Conservation (phyloP, 2,888 invertebrate genomes). For the Spodoptera exigua region DNA sequence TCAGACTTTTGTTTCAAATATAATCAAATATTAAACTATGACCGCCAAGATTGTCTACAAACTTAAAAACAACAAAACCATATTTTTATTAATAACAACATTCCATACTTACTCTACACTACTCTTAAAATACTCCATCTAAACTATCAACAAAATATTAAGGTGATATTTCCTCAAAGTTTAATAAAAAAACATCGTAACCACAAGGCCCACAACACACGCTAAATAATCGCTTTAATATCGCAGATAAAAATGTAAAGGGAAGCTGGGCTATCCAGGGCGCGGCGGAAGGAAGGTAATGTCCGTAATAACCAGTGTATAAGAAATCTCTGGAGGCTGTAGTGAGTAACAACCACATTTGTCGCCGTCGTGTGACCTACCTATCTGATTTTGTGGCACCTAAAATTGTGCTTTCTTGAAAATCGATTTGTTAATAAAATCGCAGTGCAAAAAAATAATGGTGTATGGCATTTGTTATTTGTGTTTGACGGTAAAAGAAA, state of each 20-base stretch:
- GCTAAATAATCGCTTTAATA: slow-evolving; percentile 56
- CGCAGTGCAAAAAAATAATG: too few species aligned
- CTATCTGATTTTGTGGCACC: slow-evolving; percentile 76
- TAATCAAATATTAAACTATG: too few species aligned
- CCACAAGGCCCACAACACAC: slow-evolving; percentile 8
- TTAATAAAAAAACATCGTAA: slow-evolving; percentile 15
- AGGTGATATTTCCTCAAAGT: background rate
- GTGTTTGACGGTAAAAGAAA: too few species aligned
- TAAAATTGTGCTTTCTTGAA: slow-evolving; percentile 41
- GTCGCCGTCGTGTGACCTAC: slow-evolving; percentile 82
- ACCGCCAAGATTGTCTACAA: too few species aligned
- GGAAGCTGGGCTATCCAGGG: slow-evolving; percentile 53
- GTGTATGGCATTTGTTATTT: too few species aligned
- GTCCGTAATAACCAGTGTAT: slow-evolving; percentile 76
- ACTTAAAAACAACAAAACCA: too few species aligned
- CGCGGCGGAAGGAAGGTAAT: slow-evolving; percentile 53
- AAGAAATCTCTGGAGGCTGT: slow-evolving; percentile 79
- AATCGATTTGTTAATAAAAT: background rate
- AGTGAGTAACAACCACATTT: slow-evolving; percentile 84
- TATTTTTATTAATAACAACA: too few species aligned
- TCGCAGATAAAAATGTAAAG: slow-evolving; percentile 48
- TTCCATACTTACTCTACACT: too few species aligned
- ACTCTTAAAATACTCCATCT: too few species aligned
- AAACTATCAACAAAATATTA: slow-evolving; percentile 1
- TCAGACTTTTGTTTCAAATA: too few species aligned